Evolutionary conservation across 2,113 vertebrate species (phyloP).

Genomic region (Todiramphus chloris): DNA sequence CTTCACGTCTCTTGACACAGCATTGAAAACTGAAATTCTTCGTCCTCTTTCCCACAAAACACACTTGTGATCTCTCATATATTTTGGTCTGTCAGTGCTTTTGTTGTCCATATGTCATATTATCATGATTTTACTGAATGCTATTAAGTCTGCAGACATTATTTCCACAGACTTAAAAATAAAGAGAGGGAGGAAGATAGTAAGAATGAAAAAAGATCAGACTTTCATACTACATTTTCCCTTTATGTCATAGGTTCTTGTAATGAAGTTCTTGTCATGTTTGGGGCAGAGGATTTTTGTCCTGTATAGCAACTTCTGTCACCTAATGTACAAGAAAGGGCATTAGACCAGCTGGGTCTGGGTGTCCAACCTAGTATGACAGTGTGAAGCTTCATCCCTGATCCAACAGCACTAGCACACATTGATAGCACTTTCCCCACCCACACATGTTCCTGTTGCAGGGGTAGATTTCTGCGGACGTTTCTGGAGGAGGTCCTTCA

Average conservation of each 20-base stretch:
- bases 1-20: background rate
- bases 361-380: rapidly evolving
- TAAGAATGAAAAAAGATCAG: background rate
- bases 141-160: background rate
- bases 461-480: background rate
- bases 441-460: rapidly evolving
- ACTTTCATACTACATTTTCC: background rate
- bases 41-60: background rate
- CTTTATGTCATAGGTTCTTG: background rate
- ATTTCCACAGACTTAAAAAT: background rate
- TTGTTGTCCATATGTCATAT: background rate
- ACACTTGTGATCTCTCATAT: background rate
- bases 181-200: rapidly evolving
- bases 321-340: background rate
- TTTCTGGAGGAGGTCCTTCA: background rate
- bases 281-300: background rate
- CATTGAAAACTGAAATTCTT: background rate
- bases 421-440: background rate
- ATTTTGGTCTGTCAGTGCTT: background rate
- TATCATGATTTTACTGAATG: background rate
- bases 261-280: background rate
- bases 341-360: rapidly evolving
- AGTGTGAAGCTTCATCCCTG: too few species aligned
- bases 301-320: background rate
- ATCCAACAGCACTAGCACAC: rapidly evolving